These are phyloP conservation scores for Aphis craccivora DNA, from an alignment of 1,140 invertebrate genomes.

Conservation along the genomic window DNA sequence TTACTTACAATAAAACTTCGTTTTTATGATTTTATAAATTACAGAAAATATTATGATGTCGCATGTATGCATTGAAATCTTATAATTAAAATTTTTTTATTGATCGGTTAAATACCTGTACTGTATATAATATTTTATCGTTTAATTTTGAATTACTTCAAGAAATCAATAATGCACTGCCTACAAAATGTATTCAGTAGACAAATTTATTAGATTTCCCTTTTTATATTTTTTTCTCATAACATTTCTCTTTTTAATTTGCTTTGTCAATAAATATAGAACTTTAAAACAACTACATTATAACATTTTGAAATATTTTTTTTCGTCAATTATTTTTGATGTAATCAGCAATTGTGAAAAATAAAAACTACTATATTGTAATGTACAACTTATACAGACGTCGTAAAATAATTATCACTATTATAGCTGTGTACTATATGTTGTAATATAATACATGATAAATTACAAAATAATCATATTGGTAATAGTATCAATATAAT, in stretches of 20 bases:
- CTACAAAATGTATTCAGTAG: not conserved
- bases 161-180: not conserved
- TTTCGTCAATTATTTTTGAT: not conserved
- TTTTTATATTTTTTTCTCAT: not conserved
- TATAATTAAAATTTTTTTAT: not conserved
- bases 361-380: not conserved
- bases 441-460: not conserved
- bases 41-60: not conserved
- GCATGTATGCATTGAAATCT: not conserved
- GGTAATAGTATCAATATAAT: not conserved
- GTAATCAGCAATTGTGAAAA: not conserved
- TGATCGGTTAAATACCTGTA: too few relatives aligned
- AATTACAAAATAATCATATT: too few relatives aligned
- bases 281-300: not conserved
- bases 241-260: not conserved
- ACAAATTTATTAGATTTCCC: not conserved
- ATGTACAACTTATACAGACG: not conserved
- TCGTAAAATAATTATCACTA: not conserved
- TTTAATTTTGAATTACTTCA: not conserved
- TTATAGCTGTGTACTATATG: not conserved
- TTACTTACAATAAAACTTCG: too few relatives aligned
- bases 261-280: not conserved
- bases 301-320: not conserved
- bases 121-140: not conserved
- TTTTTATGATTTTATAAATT: not conserved